phyloP scores from a whole-genome alignment of 2,888 invertebrate species.

The Eristalinus aeneus region DNA sequence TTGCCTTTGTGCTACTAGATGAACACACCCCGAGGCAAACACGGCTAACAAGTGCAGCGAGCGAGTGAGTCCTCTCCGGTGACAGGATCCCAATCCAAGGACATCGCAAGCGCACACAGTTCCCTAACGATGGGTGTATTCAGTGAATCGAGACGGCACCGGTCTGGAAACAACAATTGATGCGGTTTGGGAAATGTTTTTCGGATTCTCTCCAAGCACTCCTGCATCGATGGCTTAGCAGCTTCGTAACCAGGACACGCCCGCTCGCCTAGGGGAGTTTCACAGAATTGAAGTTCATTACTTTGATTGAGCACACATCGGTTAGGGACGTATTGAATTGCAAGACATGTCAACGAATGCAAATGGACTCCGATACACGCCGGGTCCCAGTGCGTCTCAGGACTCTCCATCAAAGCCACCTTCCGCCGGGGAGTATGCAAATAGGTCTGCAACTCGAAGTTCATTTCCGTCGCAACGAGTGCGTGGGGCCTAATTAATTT shows the following conservation, averaged over 20 bases:
- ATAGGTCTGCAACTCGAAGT: slow-evolving; percentile 22
- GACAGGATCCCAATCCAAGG: slow-evolving; percentile 32
- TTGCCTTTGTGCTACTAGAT: slow-evolving; percentile 24
- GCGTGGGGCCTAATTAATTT: slow-evolving; percentile 53
- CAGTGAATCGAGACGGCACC: slow-evolving; percentile 41
- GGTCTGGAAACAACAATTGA: slow-evolving; percentile 64
- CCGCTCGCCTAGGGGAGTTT: slow-evolving; percentile 32
- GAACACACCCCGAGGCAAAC: slow-evolving; percentile 46
- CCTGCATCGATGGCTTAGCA: background rate
- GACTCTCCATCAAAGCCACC: background rate
- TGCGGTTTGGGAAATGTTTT: slow-evolving; percentile 60
- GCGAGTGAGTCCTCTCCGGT: background rate
- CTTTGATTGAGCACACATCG: slow-evolving; percentile 52
- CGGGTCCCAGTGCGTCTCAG: background rate
- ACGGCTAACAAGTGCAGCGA: slow-evolving; percentile 23
- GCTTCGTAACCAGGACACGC: slow-evolving; percentile 44
- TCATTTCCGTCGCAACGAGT: slow-evolving; percentile 20
- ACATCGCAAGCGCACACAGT: slow-evolving; percentile 49
- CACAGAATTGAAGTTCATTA: slow-evolving; percentile 64
- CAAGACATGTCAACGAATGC: slow-evolving; percentile 23
- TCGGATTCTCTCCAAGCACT: background rate
- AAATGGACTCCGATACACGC: slow-evolving; percentile 21
- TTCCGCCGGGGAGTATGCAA: background rate
- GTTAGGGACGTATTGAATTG: slow-evolving; percentile 38
- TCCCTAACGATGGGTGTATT: slow-evolving; percentile 41